A percentile compares a stretch with the other conserved stretches of the same genome.
phyloP scores from a whole-genome alignment of 2,797 vertebrate genomes.

The Epinephelus awoara region DNA sequence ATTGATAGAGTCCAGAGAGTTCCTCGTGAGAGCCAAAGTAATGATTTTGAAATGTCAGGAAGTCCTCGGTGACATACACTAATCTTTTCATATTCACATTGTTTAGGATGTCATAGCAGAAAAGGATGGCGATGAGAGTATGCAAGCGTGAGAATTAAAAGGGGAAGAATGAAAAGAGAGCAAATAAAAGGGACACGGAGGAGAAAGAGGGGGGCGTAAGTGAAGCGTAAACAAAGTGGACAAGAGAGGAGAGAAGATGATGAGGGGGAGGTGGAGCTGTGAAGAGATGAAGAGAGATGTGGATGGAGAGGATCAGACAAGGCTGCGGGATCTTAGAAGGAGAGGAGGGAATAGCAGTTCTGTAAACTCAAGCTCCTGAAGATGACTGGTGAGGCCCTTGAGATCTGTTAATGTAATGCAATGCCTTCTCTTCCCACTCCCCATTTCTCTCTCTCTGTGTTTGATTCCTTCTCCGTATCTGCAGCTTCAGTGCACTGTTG shows the following conservation, averaged over 20 bases:
- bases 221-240: constrained; percentile 59
- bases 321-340: constrained; percentile 55
- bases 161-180: constrained; percentile 26
- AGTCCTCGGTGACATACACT: background rate
- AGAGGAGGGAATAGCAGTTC: constrained; percentile 52
- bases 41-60: constrained; percentile 50
- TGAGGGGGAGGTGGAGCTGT: constrained; percentile 46
- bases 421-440: constrained; percentile 20
- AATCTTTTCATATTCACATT: constrained; percentile 38
- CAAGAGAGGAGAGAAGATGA: constrained; percentile 50
- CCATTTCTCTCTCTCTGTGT: background rate
- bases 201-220: constrained; percentile 16
- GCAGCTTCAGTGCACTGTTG: constrained; percentile 30
- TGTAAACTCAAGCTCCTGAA: constrained; percentile 62
- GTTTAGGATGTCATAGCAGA: constrained; percentile 51
- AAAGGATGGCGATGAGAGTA: background rate
- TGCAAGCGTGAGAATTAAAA: constrained; percentile 17
- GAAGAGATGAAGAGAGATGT: constrained; percentile 52
- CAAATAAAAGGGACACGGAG: constrained; percentile 1
- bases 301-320: constrained; percentile 68
- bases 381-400: constrained; percentile 61
- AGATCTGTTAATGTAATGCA: constrained; percentile 67
- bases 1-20: constrained; percentile 25
- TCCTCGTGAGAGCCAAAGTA: constrained; percentile 23
- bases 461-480: constrained; percentile 27